Conservation (phyloP, 2,888 invertebrate genomes). For the Cynaeus angustus region DNA sequence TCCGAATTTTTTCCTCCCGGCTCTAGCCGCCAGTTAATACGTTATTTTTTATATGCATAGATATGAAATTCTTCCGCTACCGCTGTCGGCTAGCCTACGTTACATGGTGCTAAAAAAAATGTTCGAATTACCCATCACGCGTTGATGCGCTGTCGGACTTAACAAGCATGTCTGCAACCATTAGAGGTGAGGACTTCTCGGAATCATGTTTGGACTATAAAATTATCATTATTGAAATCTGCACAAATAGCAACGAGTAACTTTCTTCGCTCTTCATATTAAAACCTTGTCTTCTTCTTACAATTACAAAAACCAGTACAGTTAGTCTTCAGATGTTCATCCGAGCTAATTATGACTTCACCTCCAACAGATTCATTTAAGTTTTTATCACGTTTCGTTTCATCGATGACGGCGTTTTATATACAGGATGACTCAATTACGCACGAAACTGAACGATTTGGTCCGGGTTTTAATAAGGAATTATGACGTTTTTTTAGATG, state of each 20-base stretch:
- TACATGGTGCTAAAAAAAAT: conserved; percentile 1
- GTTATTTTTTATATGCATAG: too few species aligned
- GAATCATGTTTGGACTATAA: conserved; percentile 16
- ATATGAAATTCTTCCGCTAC: conserved; percentile 2
- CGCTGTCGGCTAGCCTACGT: conserved; percentile 8
- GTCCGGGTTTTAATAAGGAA: too few species aligned
- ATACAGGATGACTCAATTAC: neutral
- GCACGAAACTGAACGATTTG: neutral
- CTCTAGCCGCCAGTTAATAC: too few species aligned
- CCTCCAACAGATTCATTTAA: neutral
- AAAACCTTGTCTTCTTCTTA: neutral
- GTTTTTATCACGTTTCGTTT: neutral
- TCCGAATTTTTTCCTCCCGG: too few species aligned
- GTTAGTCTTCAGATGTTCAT: conserved; percentile 1
- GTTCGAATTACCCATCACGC: conserved; percentile 32
- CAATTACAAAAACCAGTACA: conserved; percentile 3
- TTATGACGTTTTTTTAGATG: neutral
- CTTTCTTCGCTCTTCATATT: neutral
- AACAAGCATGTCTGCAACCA: conserved; percentile 36
- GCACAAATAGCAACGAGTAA: neutral
- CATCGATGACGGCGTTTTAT: neutral
- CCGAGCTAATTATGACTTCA: conserved; percentile 5
- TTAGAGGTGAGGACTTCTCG: conserved; percentile 15
- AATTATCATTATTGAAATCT: conserved; percentile 4
- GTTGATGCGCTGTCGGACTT: conserved; percentile 30